Conservation (phyloP, 2,113 vertebrate species). For the Elgaria multicarinata region DNA sequence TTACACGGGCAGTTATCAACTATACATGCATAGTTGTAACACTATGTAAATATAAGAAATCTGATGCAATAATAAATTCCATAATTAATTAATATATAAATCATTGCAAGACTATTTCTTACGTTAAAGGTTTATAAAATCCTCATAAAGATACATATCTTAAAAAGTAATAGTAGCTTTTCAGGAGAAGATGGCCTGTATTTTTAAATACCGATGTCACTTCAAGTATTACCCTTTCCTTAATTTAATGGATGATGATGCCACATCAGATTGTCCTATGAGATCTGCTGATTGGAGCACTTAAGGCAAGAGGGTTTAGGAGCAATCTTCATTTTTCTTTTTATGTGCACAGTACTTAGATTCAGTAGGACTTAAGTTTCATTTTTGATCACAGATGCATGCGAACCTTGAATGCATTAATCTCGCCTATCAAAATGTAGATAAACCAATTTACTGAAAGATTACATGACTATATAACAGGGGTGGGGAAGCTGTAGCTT, state of each 20-base stretch:
- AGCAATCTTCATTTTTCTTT: neutral
- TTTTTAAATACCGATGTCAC: neutral
- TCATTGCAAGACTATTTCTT: neutral
- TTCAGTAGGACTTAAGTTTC: neutral
- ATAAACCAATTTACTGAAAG: neutral
- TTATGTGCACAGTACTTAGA: neutral
- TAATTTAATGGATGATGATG: neutral
- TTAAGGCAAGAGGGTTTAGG: neutral
- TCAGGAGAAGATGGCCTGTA: neutral
- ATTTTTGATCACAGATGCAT: neutral
- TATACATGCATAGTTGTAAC: neutral
- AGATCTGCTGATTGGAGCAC: neutral
- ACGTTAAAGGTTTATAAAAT: neutral
- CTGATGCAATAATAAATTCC: neutral
- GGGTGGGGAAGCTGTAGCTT: no score
- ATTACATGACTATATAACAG: neutral
- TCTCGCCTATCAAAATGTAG: neutral
- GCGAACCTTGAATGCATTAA: neutral
- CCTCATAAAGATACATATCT: neutral
- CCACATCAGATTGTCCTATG: neutral
- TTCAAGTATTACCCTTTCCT: neutral
- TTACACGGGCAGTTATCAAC: no score
- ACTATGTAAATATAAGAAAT: neutral
- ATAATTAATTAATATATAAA: neutral
- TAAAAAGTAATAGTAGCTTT: neutral